Percentiles rank a stretch among this genome's conserved stretches.
phyloP scores from a whole-genome alignment of 2,797 vertebrate species.

The Pygocentrus nattereri region DNA sequence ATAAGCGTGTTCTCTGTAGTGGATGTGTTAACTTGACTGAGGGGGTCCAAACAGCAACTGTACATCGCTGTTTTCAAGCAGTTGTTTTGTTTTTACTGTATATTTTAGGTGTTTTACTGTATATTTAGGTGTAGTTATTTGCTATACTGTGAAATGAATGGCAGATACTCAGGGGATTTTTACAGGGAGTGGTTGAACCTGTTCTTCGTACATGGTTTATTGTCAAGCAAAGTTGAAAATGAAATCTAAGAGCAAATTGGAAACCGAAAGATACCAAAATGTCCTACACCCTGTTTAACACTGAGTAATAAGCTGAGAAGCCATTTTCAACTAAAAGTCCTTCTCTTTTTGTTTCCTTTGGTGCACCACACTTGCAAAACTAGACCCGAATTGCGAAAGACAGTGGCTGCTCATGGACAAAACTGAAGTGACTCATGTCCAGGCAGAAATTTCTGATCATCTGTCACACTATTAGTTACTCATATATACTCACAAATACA shows the following conservation, averaged over 20 bases:
- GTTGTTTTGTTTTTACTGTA: background rate
- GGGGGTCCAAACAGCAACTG: too few species aligned
- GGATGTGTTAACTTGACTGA: too few species aligned
- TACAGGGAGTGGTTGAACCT: background rate
- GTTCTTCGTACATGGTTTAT: too few species aligned
- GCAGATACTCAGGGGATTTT: background rate
- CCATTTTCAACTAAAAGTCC: background rate
- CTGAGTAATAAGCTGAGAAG: too few species aligned
- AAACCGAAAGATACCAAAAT: background rate
- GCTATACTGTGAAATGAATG: background rate
- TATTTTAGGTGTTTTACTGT: background rate
- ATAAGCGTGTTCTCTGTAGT: too few species aligned
- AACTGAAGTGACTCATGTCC: background rate
- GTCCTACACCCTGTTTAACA: background rate
- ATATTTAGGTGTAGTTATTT: too few species aligned
- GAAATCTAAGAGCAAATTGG: background rate
- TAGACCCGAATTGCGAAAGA: conserved; percentile 3
- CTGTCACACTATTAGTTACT: background rate
- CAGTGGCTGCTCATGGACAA: background rate
- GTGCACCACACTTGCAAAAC: background rate
- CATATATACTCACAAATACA: background rate
- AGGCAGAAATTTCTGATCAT: background rate
- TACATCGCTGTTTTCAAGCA: too few species aligned
- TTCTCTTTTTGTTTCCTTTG: background rate
- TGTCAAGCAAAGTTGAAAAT: too few species aligned